Base-by-base conservation (phyloP, 2,888 invertebrate species). In the Phymatocera aterrima region DNA sequence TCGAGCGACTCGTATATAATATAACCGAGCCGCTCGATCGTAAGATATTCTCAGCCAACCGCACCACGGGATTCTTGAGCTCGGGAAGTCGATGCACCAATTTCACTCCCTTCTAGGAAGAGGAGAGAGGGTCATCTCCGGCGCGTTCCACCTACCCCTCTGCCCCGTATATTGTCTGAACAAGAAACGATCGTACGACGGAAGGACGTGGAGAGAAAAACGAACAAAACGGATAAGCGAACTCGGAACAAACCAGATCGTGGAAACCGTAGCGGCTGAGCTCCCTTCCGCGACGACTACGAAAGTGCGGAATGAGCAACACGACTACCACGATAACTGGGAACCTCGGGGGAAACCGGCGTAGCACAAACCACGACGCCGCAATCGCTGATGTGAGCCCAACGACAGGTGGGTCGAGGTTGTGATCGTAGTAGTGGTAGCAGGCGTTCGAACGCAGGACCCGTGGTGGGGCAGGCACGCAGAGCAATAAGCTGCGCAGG, bases 281-380 rank as follows among this genome's bases (percentile, higher is more conserved):
- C 70, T 79, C 79, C 60, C 79, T 77, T 79, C 77, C 78, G 79
- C 78, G 61, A 77, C 64, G 64, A 79, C 78, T 46, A 64, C 46
- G 75, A 75, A 61, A 48, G 75, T 75, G 64, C 40, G 80, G 18
- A 70, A 74, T 72, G 64, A 77, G 64, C 61, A 61, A 79, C 64
- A 80, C 78, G 79, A 83, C 70, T 79, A 81, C 79, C 78, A 79
- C 81, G 64, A 64, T 77, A 80, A 80, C 80, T 80, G 78, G 57
- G 60, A 78, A 82, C 81, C 79, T 72, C 72, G 46, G 72, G n/a
- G 60, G 68, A 31, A 65, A 68, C 68, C 68, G 24, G 24, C 68
- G 68, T 72, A 72, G 72, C 51, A n/a, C n/a, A 72, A 72, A 31
- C 72, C 72, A 72, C 72, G 48, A 72, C 48, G 72, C 72, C 51